Base-by-base conservation (phyloP, 2,888 invertebrate genomes). In the Pharmacophagus antenor region DNA sequence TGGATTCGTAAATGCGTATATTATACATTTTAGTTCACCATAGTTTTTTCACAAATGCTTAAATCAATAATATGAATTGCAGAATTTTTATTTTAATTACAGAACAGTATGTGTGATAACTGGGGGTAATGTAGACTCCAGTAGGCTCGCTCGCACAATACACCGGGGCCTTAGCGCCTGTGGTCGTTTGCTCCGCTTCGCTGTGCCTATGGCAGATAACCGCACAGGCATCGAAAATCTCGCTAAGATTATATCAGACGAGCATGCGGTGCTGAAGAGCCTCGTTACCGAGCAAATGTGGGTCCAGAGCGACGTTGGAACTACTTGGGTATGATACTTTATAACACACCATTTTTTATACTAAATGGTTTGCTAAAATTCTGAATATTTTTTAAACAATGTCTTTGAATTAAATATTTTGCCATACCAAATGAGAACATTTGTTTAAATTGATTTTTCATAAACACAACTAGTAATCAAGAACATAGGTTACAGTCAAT, bases 121-220 rank as follows among this genome's bases (percentile, higher is more conserved):
- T 77, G 94, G 95, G 7, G 96, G 96, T 50, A 96, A 96, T 84
- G 95, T 96, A 46, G 96, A 96, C 76, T 94, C 94, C 0, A 95
- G 95, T 0, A 93, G 95, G 0, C 83, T 96, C 53, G 94, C 95
- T 0, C 91, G 95, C 50, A 94, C 94, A 62, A 91, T 96, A 66
- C 96, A 96, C 72, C 90, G 96, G 62, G 96, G 96, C 1, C 82
- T 96, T 54, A 95, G 95, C 8, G 95, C 94, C 0, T 94, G 95
- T 71, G 95, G 95, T 0, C 84, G 94, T 4, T 81, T 94, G 76
- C 76, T 93, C 74, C 91, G 95, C 69, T 95, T 95, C 77, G 92
- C 93, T 1, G 94, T 94, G 0, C 93, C 94, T 0, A 91, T 95
- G 20, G 94, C 94, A 50, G 96, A 96, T 80, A 90, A 95, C 67